phyloP scores from a whole-genome alignment of 2,113 vertebrate species.

The Dascyllus trimaculatus region DNA sequence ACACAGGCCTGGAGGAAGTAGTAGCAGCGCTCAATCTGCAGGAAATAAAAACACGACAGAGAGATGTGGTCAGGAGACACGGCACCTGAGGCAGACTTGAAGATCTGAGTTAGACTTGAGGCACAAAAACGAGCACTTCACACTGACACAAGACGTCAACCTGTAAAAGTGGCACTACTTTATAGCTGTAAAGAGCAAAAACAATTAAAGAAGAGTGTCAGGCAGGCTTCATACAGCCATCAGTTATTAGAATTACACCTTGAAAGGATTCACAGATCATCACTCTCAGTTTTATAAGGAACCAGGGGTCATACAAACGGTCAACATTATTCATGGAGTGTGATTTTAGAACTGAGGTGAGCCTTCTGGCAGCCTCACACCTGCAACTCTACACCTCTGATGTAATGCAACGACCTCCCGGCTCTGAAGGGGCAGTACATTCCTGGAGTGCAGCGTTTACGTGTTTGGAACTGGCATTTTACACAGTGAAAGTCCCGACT shows the following conservation, averaged over 20 bases:
- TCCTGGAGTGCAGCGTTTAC: background rate
- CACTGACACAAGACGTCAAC: too few species aligned
- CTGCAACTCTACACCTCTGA: background rate
- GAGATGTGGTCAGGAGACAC: background rate
- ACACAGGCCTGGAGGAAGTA: constrained; percentile 94
- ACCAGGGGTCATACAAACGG: too few species aligned
- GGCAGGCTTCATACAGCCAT: too few species aligned
- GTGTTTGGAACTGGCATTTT: background rate
- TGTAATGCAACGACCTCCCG: background rate
- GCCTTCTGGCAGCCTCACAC: too few species aligned
- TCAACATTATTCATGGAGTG: too few species aligned
- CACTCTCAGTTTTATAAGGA: too few species aligned
- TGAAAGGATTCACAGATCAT: too few species aligned
- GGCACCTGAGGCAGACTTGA: background rate
- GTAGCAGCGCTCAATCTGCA: constrained; percentile 94
- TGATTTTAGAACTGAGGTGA: too few species aligned
- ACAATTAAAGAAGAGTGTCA: too few species aligned
- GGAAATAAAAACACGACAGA: background rate
- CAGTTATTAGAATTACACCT: too few species aligned
- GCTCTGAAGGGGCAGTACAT: background rate
- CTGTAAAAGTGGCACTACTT: background rate
- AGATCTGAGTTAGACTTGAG: background rate
- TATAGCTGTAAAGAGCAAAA: background rate
- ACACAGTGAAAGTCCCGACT: background rate
- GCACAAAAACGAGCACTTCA: too few species aligned